Evolutionary conservation across 1,140 invertebrate genomes (phyloP).

Genomic region (Aleiodes sp.): DNA sequence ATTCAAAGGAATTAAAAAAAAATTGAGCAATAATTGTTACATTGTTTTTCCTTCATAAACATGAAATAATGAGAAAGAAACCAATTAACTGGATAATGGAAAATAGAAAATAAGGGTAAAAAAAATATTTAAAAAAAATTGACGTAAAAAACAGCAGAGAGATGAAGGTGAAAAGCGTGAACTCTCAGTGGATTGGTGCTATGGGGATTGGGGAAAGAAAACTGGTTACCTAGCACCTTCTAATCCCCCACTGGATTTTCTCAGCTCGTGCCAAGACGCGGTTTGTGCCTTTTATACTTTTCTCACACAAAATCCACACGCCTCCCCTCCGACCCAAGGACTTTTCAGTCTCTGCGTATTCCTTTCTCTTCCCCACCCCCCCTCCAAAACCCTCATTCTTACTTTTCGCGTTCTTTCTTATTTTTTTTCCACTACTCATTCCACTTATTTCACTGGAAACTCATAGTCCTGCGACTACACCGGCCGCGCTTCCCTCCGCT

Average conservation of each 20-base stretch:
- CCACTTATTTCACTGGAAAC: slow-evolving; percentile 11
- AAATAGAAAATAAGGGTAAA: neutral
- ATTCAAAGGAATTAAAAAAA: no score
- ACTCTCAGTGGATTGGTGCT: slow-evolving; percentile 26
- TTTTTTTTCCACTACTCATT: neutral
- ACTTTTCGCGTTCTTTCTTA: no score
- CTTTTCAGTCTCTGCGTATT: neutral
- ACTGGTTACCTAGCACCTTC: slow-evolving; percentile 27
- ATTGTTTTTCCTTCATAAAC: neutral
- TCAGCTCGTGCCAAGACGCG: slow-evolving; percentile 26
- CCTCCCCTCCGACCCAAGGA: neutral
- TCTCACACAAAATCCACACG: slow-evolving; percentile 15
- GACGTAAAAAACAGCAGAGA: neutral
- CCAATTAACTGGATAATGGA: neutral
- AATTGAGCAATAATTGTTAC: neutral
- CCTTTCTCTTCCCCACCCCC: no score
- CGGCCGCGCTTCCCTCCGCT: slow-evolving; percentile 18
- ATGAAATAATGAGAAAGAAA: neutral
- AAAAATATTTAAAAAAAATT: no score
- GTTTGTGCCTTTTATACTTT: slow-evolving; percentile 22
- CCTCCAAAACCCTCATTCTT: no score
- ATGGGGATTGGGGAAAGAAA: slow-evolving; percentile 24
- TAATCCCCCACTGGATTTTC: slow-evolving; percentile 29
- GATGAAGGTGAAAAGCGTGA: slow-evolving; percentile 3
- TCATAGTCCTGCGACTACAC: neutral